A percentile compares a stretch with the other conserved stretches of the same genome.
phyloP scores from a whole-genome alignment of 2,797 vertebrate genomes.

The Pangasius krempfi region DNA sequence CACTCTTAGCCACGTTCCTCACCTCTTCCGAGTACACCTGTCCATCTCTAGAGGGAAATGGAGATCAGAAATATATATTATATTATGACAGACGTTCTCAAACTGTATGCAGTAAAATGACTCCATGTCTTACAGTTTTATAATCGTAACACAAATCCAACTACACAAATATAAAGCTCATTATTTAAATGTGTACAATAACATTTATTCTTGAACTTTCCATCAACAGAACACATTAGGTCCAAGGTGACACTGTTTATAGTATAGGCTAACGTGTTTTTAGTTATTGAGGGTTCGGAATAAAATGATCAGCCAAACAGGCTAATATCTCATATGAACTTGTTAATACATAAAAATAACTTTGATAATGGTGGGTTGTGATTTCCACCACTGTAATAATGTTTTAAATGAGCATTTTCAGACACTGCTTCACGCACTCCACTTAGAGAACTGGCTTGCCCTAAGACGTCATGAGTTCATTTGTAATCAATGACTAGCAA shows the following conservation, averaged over 20 bases:
- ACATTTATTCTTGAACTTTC: not conserved
- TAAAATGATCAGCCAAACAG: not conserved
- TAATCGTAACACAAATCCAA: not conserved
- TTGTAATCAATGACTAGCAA: not conserved
- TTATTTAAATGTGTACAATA: not conserved
- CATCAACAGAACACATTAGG: not conserved
- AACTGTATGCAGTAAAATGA: not conserved
- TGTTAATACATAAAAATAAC: not conserved
- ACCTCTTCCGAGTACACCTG: constrained; percentile 79
- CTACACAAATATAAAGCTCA: too few species aligned
- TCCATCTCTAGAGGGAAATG: constrained; percentile 67
- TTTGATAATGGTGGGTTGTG: not conserved
- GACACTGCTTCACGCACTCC: not conserved
- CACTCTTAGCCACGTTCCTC: constrained; percentile 71
- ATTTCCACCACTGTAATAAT: not conserved
- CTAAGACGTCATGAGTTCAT: not conserved
- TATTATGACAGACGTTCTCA: not conserved
- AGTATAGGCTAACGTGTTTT: not conserved
- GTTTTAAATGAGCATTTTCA: not conserved
- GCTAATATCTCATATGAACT: not conserved
- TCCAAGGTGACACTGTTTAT: not conserved
- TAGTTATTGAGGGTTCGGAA: not conserved
- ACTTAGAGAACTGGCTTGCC: not conserved
- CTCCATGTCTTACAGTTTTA: not conserved
- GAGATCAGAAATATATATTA: not conserved